These are phyloP conservation scores for Mythimna pallens DNA, from an alignment of 2,888 invertebrate species.

Conservation along the genomic window DNA sequence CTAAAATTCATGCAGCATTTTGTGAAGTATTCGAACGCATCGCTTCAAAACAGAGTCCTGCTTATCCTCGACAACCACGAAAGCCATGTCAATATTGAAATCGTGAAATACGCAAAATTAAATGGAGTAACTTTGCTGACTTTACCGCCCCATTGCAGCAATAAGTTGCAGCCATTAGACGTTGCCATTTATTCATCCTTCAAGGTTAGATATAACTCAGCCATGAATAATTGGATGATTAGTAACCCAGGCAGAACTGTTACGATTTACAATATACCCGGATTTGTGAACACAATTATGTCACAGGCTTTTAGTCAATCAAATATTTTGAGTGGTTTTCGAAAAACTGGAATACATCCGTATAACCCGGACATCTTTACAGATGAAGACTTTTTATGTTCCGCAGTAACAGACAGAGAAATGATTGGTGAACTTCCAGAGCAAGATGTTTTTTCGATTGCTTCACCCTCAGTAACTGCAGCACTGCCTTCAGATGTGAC, in stretches of 20 bases:
- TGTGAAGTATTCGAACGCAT: slow-evolving; percentile 21
- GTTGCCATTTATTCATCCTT: slow-evolving; percentile 34
- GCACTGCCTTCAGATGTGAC: neutral
- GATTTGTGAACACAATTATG: slow-evolving; percentile 16
- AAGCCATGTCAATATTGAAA: slow-evolving; percentile 27
- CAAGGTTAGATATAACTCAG: slow-evolving; percentile 37
- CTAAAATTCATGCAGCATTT: slow-evolving; percentile 36
- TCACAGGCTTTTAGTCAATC: slow-evolving; percentile 3
- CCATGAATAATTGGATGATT: slow-evolving; percentile 37
- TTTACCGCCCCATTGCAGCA: slow-evolving; percentile 16
- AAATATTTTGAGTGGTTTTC: slow-evolving; percentile 27
- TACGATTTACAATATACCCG: slow-evolving; percentile 33
- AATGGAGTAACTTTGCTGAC: slow-evolving; percentile 36
- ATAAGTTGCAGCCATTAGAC: slow-evolving; percentile 34
- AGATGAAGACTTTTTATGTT: slow-evolving; percentile 33
- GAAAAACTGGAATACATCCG: slow-evolving; percentile 35
- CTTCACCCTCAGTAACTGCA: neutral
- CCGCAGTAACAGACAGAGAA: slow-evolving; percentile 39
- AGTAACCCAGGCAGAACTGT: slow-evolving; percentile 38
- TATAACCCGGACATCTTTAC: slow-evolving; percentile 36
- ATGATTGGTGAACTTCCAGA: slow-evolving; percentile 10
- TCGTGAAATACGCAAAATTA: slow-evolving; percentile 24
- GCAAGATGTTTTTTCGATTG: slow-evolving; percentile 1
- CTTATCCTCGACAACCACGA: slow-evolving; percentile 39
- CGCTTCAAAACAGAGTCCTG: slow-evolving; percentile 10